Evolutionary conservation across 1,140 invertebrate species (phyloP).

Genomic region (Chrysopa pallens): DNA sequence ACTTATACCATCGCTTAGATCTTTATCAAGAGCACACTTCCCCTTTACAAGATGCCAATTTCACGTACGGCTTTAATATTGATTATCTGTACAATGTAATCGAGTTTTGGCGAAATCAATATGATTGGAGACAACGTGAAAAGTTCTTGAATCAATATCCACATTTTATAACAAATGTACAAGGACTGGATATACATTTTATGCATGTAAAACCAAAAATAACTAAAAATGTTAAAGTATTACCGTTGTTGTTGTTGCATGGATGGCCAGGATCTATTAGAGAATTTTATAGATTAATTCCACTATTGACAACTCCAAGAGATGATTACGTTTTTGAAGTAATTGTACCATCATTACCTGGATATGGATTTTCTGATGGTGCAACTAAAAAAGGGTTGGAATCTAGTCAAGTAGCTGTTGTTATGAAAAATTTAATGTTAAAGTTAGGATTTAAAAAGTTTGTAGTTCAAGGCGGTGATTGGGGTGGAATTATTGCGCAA

Average conservation of each 20-base stretch:
- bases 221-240: slow-evolving; percentile 29
- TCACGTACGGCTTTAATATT: slow-evolving; percentile 62
- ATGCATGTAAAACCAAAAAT: slow-evolving; percentile 43
- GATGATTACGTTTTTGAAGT: slow-evolving; percentile 61
- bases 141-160: slow-evolving; percentile 45
- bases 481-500: slow-evolving; percentile 43
- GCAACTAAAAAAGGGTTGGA: slow-evolving; percentile 41
- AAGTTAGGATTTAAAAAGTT: slow-evolving; percentile 57
- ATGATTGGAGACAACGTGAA: slow-evolving; percentile 54
- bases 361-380: slow-evolving; percentile 69
- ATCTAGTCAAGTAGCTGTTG: slow-evolving; percentile 38
- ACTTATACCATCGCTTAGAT: slow-evolving; percentile 38
- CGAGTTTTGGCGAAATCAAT: slow-evolving; percentile 42
- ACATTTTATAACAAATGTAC: slow-evolving; percentile 55
- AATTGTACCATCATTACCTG: slow-evolving; percentile 59
- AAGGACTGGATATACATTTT: slow-evolving; percentile 57
- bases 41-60: slow-evolving; percentile 46
- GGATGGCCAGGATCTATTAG: slow-evolving; percentile 83
- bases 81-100: slow-evolving; percentile 42
- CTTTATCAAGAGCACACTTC: slow-evolving; percentile 29
- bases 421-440: slow-evolving; percentile 71
- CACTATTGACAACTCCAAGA: slow-evolving; percentile 39
- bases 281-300: slow-evolving; percentile 72
- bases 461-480: slow-evolving; percentile 74
- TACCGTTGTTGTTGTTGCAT: slow-evolving; percentile 60